A percentile compares a stretch with the other conserved stretches of the same genome.
Conservation (phyloP, 2,888 invertebrate species). For the Aphodius sticticus region DNA sequence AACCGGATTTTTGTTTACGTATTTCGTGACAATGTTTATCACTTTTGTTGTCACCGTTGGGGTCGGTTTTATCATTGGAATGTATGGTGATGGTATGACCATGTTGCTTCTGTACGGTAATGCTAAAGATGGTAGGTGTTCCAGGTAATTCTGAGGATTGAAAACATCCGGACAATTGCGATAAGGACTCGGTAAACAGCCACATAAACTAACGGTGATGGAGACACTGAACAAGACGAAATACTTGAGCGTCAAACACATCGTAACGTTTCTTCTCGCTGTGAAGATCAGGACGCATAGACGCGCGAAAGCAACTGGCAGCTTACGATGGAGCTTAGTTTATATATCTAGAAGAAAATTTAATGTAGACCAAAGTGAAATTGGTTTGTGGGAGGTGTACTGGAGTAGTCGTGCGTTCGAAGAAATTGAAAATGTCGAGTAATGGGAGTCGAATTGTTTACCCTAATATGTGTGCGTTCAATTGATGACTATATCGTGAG, state of each 20-base stretch:
- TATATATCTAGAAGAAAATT: not conserved
- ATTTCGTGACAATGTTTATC: conserved; percentile 55
- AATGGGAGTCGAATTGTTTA: not conserved
- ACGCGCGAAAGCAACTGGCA: not conserved
- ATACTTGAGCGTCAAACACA: not conserved
- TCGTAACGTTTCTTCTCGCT: not conserved
- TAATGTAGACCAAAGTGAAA: conserved; percentile 4
- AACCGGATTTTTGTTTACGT: conserved; percentile 55
- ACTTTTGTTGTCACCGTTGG: conserved; percentile 55
- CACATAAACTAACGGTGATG: not conserved
- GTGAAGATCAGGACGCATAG: not conserved
- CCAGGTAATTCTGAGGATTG: conserved; percentile 54
- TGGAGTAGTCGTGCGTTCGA: conserved; percentile 4
- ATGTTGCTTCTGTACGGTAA: conserved; percentile 54
- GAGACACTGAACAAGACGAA: not conserved
- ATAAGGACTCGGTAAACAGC: conserved; percentile 34
- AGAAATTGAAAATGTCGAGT: not conserved
- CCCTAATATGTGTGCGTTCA: not conserved
- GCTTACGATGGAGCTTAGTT: not conserved
- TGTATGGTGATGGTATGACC: conserved; percentile 47
- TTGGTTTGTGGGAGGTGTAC: not conserved
- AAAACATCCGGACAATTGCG: conserved; percentile 52
- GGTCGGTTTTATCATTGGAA: conserved; percentile 50
- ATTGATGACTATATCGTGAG: not conserved
- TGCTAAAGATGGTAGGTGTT: conserved; percentile 52